Evolutionary conservation across 2,113 vertebrate genomes (phyloP).

Genomic region (Sprattus sprattus): DNA sequence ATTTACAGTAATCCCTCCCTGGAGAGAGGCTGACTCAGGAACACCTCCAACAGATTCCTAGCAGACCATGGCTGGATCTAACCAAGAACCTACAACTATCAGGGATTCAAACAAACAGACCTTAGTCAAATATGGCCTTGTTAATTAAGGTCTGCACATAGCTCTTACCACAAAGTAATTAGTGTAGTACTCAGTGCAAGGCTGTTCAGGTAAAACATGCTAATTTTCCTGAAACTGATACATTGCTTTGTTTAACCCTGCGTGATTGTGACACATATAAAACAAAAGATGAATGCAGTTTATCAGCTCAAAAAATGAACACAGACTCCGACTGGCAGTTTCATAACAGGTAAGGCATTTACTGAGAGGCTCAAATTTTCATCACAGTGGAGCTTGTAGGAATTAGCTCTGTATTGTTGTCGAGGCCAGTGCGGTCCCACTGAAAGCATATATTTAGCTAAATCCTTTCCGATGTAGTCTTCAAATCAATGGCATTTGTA

Average conservation of each 20-base stretch:
- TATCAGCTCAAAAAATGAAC: conserved; percentile 32
- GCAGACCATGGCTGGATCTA: too few relatives aligned
- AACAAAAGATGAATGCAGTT: conserved; percentile 34
- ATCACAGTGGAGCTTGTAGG: conserved; percentile 36
- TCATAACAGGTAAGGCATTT: conserved; percentile 7
- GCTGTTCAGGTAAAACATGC: neutral
- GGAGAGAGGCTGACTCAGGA: too few relatives aligned
- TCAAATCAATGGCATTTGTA: conserved; percentile 34
- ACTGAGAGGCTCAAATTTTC: conserved; percentile 40
- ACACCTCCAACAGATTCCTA: too few relatives aligned
- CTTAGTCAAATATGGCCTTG: neutral
- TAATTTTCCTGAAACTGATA: neutral
- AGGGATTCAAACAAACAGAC: too few relatives aligned
- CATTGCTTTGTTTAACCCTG: neutral
- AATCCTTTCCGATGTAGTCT: conserved; percentile 13
- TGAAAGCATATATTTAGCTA: conserved; percentile 35
- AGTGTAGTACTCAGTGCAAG: neutral
- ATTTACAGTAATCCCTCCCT: too few relatives aligned
- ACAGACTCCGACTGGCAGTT: conserved; percentile 31
- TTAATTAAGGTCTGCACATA: neutral
- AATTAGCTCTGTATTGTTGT: conserved; percentile 43
- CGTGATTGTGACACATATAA: neutral
- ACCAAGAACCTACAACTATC: too few relatives aligned
- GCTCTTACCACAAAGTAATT: neutral
- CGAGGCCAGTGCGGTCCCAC: conserved; percentile 26